phyloP scores from a whole-genome alignment of 2,797 vertebrate genomes.

The Mus spretus region DNA sequence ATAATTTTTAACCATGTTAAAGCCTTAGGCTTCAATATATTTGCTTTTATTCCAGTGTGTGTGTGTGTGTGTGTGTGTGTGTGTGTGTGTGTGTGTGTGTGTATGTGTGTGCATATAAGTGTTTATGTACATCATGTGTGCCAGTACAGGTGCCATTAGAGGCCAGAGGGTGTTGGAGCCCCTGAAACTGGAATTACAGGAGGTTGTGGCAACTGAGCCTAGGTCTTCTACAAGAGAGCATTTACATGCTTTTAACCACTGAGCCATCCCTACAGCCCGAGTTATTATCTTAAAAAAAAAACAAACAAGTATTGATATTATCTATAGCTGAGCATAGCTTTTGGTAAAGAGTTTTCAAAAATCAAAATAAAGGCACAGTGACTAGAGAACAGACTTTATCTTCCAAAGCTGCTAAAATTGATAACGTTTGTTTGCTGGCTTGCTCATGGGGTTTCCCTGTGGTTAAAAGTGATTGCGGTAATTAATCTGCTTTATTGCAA shows the following conservation, averaged over 20 bases:
- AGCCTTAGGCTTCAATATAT: slow-evolving; percentile 35
- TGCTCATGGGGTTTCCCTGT: slow-evolving; percentile 45
- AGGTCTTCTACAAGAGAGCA: not conserved
- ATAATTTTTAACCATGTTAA: not conserved
- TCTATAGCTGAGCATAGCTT: slow-evolving; percentile 34
- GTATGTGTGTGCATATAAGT: no score
- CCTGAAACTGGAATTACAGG: not conserved
- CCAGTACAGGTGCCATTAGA: not conserved
- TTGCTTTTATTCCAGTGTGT: not conserved
- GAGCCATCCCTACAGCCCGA: not conserved
- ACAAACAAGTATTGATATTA: not conserved
- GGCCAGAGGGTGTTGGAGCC: not conserved
- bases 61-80: not conserved
- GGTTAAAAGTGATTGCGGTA: slow-evolving; percentile 71
- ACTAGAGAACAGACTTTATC: slow-evolving; percentile 66
- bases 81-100: not conserved
- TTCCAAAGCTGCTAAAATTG: slow-evolving; percentile 61
- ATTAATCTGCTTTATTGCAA: slow-evolving; percentile 75
- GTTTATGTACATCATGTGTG: not conserved
- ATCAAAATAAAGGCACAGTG: slow-evolving; percentile 61
- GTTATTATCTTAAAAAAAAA: not conserved
- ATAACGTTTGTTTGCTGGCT: slow-evolving; percentile 22
- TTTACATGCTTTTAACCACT: not conserved
- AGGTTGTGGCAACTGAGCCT: not conserved
- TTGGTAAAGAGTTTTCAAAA: slow-evolving; percentile 47